Evolutionary conservation across 1,140 invertebrate species (phyloP).

Genomic region (Caerostris darwini): DNA sequence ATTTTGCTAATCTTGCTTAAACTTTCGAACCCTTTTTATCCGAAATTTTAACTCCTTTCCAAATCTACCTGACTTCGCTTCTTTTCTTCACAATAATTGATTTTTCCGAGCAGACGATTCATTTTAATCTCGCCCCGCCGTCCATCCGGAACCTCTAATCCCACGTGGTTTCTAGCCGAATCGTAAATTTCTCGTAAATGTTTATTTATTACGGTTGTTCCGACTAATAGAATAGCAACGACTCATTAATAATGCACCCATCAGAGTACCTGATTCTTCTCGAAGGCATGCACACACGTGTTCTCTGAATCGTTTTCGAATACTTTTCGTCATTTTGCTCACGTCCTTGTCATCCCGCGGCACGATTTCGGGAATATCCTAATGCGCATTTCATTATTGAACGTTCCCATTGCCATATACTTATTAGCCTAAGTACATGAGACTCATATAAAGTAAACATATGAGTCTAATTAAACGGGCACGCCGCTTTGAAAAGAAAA

Average conservation of each 20-base stretch:
- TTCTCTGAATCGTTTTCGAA: too few species aligned
- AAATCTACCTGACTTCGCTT: background rate
- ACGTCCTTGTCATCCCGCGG: background rate
- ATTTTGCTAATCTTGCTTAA: too few species aligned
- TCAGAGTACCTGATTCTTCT: background rate
- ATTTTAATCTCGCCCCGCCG: background rate
- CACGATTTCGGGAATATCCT: background rate
- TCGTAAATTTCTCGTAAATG: background rate
- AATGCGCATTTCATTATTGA: too few species aligned
- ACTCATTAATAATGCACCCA: background rate
- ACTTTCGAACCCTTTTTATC: too few species aligned
- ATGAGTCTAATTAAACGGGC: too few species aligned
- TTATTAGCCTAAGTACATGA: too few species aligned
- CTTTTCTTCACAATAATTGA: background rate
- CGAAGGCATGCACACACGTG: too few species aligned
- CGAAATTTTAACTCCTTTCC: background rate
- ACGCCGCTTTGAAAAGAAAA: too few species aligned
- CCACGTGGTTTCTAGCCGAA: background rate
- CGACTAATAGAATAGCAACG: background rate
- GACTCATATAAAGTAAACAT: too few species aligned
- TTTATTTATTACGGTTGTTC: background rate
- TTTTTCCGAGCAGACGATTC: background rate
- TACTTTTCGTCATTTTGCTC: background rate
- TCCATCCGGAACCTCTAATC: background rate
- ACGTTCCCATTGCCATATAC: too few species aligned